phyloP scores from a whole-genome alignment of 2,113 vertebrate genomes.

The Dicentrarchus labrax region DNA sequence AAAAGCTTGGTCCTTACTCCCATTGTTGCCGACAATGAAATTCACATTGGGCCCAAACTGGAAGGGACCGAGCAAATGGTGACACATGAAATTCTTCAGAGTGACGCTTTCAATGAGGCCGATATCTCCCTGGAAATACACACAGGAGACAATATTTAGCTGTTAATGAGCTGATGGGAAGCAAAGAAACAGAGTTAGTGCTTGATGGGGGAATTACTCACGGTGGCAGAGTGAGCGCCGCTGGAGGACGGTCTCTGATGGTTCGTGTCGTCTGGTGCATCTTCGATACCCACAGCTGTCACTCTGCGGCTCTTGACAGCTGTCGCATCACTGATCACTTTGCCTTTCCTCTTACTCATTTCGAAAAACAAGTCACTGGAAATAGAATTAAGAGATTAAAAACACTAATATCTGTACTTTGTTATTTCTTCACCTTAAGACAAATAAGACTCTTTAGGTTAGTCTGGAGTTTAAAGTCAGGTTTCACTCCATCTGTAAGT shows the following conservation, averaged over 20 bases:
- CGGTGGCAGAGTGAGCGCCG: constrained; percentile 19
- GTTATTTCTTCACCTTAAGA: background rate
- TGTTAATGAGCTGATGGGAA: background rate
- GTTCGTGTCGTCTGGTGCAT: background rate
- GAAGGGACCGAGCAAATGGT: constrained; percentile 90
- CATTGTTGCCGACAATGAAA: constrained; percentile 94
- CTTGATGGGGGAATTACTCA: constrained; percentile 10
- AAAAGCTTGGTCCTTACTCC: constrained; percentile 86
- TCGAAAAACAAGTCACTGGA: constrained; percentile 48
- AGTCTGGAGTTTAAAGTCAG: background rate
- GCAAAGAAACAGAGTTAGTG: background rate
- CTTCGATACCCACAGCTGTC: background rate
- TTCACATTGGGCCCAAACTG: constrained; percentile 94
- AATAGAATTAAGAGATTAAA: background rate
- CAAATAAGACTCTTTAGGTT: background rate
- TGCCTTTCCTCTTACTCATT: constrained; percentile 64
- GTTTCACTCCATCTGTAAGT: background rate
- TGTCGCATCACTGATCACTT: constrained; percentile 4
- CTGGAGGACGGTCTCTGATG: background rate
- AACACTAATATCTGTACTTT: background rate
- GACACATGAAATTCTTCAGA: constrained; percentile 94
- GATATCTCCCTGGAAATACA: constrained; percentile 83
- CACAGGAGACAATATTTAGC: background rate
- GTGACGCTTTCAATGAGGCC: constrained; percentile 94
- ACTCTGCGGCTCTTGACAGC: constrained; percentile 38